Evolutionary conservation across 2,888 invertebrate genomes (phyloP).

Genomic region (Margaritifera margaritifera): DNA sequence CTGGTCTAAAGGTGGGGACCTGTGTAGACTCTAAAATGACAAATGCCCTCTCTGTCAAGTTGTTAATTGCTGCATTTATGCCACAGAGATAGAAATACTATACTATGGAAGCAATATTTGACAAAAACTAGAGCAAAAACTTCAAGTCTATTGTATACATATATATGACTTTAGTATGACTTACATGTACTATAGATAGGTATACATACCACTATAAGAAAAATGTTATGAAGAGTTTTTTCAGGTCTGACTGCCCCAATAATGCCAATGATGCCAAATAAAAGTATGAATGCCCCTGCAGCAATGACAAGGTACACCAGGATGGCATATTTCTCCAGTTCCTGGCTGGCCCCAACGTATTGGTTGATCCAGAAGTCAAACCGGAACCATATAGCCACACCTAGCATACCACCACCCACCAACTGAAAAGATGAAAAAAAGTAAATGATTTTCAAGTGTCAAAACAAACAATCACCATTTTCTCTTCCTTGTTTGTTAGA

Average conservation of each 20-base stretch:
- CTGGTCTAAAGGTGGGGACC: too few relatives aligned
- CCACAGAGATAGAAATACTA: too few relatives aligned
- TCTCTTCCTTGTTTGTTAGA: too few relatives aligned
- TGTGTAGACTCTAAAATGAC: too few relatives aligned
- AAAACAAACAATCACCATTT: too few relatives aligned
- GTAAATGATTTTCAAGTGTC: too few relatives aligned
- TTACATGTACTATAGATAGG: background rate
- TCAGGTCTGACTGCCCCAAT: slow-evolving; percentile 54
- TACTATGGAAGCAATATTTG: too few relatives aligned
- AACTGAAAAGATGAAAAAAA: slow-evolving; percentile 40
- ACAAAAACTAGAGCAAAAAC: background rate
- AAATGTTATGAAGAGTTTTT: slow-evolving; percentile 27
- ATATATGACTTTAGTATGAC: background rate
- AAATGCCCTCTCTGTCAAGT: too few relatives aligned
- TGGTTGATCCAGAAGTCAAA: slow-evolving; percentile 63
- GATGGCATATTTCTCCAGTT: slow-evolving; percentile 51
- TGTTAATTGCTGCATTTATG: too few relatives aligned
- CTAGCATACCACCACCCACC: slow-evolving; percentile 58
- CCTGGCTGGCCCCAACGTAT: slow-evolving; percentile 50
- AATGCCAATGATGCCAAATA: slow-evolving; percentile 58
- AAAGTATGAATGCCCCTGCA: slow-evolving; percentile 46
- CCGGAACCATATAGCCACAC: slow-evolving; percentile 59
- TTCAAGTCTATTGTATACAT: background rate
- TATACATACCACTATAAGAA: slow-evolving; percentile 54
- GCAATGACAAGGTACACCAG: slow-evolving; percentile 58